Evolutionary conservation across 1,140 invertebrate species (phyloP).

Genomic region (Leptinotarsa lineolata): DNA sequence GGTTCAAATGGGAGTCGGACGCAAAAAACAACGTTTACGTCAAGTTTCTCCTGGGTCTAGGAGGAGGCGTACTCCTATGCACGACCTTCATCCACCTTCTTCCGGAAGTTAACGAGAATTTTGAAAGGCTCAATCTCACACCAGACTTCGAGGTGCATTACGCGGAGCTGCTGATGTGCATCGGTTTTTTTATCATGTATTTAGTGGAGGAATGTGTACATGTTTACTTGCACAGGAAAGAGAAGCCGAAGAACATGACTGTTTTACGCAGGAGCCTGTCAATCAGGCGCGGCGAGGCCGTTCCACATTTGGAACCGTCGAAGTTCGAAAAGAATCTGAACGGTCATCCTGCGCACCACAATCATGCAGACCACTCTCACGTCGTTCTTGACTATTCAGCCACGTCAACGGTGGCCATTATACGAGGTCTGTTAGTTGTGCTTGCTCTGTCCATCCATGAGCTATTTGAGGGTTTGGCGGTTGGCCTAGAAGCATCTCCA

Average conservation of each 20-base stretch:
- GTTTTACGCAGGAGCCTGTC: slow-evolving; percentile 45
- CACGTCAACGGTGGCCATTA: slow-evolving; percentile 65
- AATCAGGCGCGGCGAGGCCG: slow-evolving; percentile 41
- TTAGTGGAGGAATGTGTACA: slow-evolving; percentile 83
- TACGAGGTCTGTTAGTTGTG: slow-evolving; percentile 79
- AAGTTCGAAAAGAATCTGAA: slow-evolving; percentile 28
- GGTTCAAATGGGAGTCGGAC: slow-evolving; percentile 62
- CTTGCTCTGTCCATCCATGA: slow-evolving; percentile 88
- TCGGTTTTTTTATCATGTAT: slow-evolving; percentile 84
- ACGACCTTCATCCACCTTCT: slow-evolving; percentile 90
- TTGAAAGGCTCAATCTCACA: slow-evolving; percentile 63
- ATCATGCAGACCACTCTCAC: slow-evolving; percentile 44
- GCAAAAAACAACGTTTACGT: slow-evolving; percentile 59
- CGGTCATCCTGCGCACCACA: not conserved
- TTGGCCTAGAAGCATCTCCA: slow-evolving; percentile 76
- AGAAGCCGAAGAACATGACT: slow-evolving; percentile 46
- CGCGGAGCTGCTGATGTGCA: slow-evolving; percentile 72
- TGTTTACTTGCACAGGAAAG: slow-evolving; percentile 63
- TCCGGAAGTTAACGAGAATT: slow-evolving; percentile 80
- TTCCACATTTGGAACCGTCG: not conserved
- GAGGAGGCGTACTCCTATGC: slow-evolving; percentile 87
- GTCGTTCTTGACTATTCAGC: slow-evolving; percentile 60
- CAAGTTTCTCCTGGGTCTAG: slow-evolving; percentile 77
- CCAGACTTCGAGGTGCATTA: slow-evolving; percentile 66
- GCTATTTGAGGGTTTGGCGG: slow-evolving; percentile 88